phyloP scores from a whole-genome alignment of 2,113 vertebrate species.

The Oncorhynchus nerka region DNA sequence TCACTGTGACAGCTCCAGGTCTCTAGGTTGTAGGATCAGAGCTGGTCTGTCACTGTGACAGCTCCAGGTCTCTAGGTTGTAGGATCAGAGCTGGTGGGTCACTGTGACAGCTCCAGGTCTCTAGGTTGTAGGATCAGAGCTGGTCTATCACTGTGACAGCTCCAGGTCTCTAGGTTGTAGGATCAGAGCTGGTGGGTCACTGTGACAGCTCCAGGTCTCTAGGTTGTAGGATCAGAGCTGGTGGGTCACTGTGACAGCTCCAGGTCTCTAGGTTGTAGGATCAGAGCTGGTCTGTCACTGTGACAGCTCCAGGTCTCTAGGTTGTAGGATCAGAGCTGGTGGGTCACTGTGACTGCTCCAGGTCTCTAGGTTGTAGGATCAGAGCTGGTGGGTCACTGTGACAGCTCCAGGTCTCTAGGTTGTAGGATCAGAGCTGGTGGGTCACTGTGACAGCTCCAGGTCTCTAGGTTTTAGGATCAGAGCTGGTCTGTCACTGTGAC shows the following conservation, averaged over 20 bases:
- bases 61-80: no score
- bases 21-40: no score
- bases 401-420: conserved; percentile 26
- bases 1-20: no score
- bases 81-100: no score
- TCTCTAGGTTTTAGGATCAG: conserved; percentile 35
- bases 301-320: conserved; percentile 26
- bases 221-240: conserved; percentile 26
- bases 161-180: conserved; percentile 29
- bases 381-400: conserved; percentile 14
- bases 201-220: conserved; percentile 24
- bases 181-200: conserved; percentile 30
- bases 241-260: conserved; percentile 6
- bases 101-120: no score
- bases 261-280: conserved; percentile 33
- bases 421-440: conserved; percentile 28
- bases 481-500: conserved; percentile 6
- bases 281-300: conserved; percentile 23
- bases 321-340: conserved; percentile 26
- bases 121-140: no score
- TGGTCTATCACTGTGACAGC: no score
- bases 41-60: no score
- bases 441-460: conserved; percentile 11
- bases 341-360: conserved; percentile 6
- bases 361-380: conserved; percentile 35